Evolutionary conservation across 2,797 vertebrate species (phyloP), one percentile per base, ranked within the genome.

Genomic region (Clarias platycephalus): DNA sequence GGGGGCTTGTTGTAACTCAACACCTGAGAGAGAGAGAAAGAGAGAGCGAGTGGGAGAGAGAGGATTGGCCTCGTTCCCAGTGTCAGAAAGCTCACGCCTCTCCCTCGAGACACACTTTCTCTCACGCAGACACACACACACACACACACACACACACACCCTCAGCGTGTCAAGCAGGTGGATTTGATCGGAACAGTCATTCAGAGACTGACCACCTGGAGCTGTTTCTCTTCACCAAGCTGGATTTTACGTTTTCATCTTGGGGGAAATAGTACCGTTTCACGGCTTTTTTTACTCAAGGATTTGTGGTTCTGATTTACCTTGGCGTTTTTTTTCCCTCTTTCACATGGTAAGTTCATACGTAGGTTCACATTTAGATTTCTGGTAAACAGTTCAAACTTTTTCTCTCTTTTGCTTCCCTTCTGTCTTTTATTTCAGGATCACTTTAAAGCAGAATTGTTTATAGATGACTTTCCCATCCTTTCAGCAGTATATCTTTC

Each of bases 1-100:
- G 16, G 76, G 76, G n/a, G 79, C 87, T 83, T 75, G 85, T 83
- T 92, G 93, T 93, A 94, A 94, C 86, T 89, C 31, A 91, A 93
- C 91, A 93, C 92, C 93, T 92, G 92, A 92, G 88, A 83, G 80
- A 82, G 76, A 85, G 22, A 80, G 31, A 64, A n/a, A 49, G 31
- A 79, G n/a, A 64, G 60, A 80, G 77, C 49, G 77, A 26, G 77
- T 26, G 77, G 16, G 57, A n/a, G 57, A 24, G 31, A 10, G 55
- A 8, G 82, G 88, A 86, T 89, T 86, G 83, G 88, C 83, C 84
- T 85, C 66, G 83, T 89, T 90, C 86, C 86, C 83, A 80, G 85
- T 84, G 77, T 82, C 86, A 84, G 81, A 88, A 86, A 87, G 60
- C 68, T 68, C 82, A 81, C 80, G 28, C 67, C 88, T 86, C 85